Evolutionary conservation across 2,113 vertebrate genomes (phyloP).

Genomic region (Chauna torquata): DNA sequence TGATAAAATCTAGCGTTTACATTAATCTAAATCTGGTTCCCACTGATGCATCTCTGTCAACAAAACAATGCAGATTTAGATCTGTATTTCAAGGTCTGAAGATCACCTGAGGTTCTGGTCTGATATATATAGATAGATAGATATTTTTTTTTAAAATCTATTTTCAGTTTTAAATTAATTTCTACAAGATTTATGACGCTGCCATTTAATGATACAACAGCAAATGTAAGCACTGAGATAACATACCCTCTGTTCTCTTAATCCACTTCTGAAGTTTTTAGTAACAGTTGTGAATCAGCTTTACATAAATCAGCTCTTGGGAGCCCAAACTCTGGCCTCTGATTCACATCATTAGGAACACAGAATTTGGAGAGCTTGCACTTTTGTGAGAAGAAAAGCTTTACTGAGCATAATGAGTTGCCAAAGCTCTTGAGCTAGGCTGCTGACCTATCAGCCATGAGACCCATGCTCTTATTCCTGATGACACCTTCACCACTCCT

Average conservation of each 20-base stretch:
- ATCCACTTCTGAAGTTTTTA: neutral
- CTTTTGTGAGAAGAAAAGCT: neutral
- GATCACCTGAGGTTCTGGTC: neutral
- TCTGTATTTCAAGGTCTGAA: neutral
- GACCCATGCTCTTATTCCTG: neutral
- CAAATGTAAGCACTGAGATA: neutral
- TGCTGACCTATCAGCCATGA: neutral
- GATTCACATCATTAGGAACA: neutral
- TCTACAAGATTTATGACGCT: neutral
- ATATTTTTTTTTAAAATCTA: neutral
- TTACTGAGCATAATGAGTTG: neutral
- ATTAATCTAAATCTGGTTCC: neutral
- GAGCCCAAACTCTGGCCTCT: neutral
- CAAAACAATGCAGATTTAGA: neutral
- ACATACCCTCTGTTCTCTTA: neutral
- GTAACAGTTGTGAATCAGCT: neutral
- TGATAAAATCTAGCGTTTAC: slow-evolving; percentile 24
- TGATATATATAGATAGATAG: too few species aligned
- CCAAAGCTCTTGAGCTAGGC: neutral
- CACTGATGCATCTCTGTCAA: neutral
- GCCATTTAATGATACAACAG: neutral
- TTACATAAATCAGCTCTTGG: neutral
- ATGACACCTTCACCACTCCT: neutral
- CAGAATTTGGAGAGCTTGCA: neutral
- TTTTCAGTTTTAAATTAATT: neutral